Percentiles rank a stretch among this genome's conserved stretches.
These are phyloP conservation scores for Argyresthia albistria DNA, from an alignment of 2,888 invertebrate species.

Conservation along the genomic window DNA sequence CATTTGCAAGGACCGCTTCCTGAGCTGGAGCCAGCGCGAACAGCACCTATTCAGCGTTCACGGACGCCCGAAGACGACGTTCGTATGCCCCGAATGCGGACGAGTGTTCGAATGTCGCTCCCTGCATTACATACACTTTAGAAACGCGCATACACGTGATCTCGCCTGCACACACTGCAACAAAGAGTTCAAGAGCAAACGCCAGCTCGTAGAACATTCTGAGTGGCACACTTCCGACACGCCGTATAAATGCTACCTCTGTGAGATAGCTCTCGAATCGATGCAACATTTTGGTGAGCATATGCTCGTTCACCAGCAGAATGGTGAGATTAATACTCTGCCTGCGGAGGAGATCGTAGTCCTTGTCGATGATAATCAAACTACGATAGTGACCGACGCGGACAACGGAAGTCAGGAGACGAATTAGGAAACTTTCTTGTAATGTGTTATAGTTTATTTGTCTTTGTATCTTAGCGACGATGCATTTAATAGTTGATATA, in stretches of 20 bases:
- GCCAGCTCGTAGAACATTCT: not conserved
- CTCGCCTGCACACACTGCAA: not conserved
- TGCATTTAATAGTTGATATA: too few relatives aligned
- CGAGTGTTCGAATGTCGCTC: not conserved
- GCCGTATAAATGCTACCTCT: not conserved
- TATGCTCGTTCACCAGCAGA: not conserved
- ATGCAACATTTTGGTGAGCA: not conserved
- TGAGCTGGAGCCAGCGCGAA: conserved; percentile 1
- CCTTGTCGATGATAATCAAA: too few relatives aligned
- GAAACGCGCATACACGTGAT: not conserved
- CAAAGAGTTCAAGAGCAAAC: not conserved
- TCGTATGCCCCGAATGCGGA: conserved; percentile 4
- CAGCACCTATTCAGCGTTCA: conserved; percentile 6
- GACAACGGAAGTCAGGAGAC: too few relatives aligned
- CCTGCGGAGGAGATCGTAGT: not conserved
- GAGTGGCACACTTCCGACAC: not conserved
- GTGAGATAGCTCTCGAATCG: not conserved
- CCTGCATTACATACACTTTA: not conserved
- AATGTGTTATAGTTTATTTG: too few relatives aligned
- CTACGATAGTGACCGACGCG: too few relatives aligned
- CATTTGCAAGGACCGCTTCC: conserved; percentile 5
- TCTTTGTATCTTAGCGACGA: too few relatives aligned
- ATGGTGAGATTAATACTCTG: not conserved
- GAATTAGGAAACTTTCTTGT: too few relatives aligned
- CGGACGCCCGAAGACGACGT: not conserved